phyloP scores from a whole-genome alignment of 1,140 invertebrate genomes.

The Sarcophaga bullata region DNA sequence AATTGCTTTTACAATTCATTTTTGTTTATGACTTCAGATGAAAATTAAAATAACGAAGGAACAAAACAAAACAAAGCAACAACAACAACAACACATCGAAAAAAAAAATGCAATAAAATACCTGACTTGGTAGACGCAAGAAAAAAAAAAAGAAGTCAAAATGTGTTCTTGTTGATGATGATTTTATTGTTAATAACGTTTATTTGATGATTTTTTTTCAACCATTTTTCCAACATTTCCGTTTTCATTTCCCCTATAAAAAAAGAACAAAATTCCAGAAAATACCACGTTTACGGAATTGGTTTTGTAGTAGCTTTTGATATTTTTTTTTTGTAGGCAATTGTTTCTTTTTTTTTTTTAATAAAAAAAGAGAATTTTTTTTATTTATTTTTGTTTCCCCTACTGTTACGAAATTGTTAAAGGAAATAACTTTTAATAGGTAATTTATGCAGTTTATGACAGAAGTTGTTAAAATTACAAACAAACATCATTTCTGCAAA shows the following conservation, averaged over 20 bases:
- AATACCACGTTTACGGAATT: background rate
- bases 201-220: too few relatives aligned
- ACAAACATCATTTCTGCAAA: too few relatives aligned
- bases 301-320: background rate
- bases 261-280: background rate
- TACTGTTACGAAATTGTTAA: background rate
- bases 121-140: background rate
- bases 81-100: too few relatives aligned
- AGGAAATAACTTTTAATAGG: background rate
- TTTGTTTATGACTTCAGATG: background rate
- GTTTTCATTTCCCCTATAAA: background rate
- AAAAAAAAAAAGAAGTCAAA: background rate
- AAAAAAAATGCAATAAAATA: background rate
- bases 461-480: background rate
- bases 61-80: background rate
- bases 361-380: too few relatives aligned
- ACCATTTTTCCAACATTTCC: too few relatives aligned
- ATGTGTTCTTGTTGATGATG: background rate
- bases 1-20: constrained; percentile 19
- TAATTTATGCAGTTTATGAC: constrained; percentile 17
- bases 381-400: background rate
- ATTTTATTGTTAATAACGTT: constrained; percentile 17
- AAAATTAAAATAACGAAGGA: background rate
- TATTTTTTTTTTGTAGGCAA: too few relatives aligned
- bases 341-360: too few relatives aligned